Conservation (phyloP, 2,113 vertebrate species). For the Alaudala cheleensis region DNA sequence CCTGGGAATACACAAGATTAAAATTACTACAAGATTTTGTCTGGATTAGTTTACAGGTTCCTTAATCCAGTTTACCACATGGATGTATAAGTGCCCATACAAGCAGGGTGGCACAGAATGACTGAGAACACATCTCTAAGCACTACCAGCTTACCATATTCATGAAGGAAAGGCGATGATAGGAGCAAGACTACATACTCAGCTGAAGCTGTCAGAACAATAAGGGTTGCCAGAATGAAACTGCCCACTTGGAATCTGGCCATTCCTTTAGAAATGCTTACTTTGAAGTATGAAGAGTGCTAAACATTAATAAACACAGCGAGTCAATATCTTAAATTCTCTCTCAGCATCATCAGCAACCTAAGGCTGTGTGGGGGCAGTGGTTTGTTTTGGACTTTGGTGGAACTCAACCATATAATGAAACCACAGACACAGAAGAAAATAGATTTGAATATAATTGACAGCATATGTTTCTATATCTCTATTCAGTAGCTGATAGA, state of each 20-base stretch:
- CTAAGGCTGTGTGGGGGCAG: not conserved
- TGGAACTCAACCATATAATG: not conserved
- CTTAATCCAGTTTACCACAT: not conserved
- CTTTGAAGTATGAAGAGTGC: constrained; percentile 11
- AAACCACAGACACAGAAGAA: constrained; percentile 10
- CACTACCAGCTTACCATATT: constrained; percentile 34
- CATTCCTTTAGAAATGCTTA: constrained; percentile 41
- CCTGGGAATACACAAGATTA: not conserved
- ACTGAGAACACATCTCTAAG: not conserved
- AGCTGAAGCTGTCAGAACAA: constrained; percentile 48
- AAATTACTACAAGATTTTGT: not conserved
- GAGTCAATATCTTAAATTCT: not conserved
- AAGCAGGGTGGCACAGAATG: not conserved
- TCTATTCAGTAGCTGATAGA: constrained; percentile 48
- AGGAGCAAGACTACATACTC: constrained; percentile 28
- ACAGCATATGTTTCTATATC: constrained; percentile 52
- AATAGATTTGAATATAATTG: constrained; percentile 50
- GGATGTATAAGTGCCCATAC: not conserved
- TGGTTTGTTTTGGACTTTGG: not conserved
- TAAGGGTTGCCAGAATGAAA: constrained; percentile 41
- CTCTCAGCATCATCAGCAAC: not conserved
- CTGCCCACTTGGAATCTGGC: constrained; percentile 35
- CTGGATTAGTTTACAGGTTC: not conserved
- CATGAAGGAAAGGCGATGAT: constrained; percentile 27
- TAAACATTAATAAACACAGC: constrained; percentile 32